A percentile compares a stretch with the other conserved stretches of the same genome.
phyloP scores from a whole-genome alignment of 2,113 vertebrate species.

The Theristicus caerulescens region DNA sequence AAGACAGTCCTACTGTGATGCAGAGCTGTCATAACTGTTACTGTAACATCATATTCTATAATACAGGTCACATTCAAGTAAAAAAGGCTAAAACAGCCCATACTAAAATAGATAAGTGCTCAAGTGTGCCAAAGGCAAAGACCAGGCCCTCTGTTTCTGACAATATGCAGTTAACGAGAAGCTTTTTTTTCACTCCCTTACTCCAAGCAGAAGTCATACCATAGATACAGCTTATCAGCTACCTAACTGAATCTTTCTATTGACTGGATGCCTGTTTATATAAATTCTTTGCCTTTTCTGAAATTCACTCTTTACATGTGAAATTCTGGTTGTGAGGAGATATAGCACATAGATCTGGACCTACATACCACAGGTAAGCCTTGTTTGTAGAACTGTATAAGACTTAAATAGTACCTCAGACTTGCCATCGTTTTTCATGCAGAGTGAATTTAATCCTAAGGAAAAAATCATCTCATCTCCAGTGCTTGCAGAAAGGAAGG shows the following conservation, averaged over 20 bases:
- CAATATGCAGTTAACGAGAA: background rate
- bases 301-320: background rate
- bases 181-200: background rate
- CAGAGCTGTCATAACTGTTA: background rate
- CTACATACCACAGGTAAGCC: background rate
- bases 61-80: accelerated
- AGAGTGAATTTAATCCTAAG: background rate
- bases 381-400: background rate
- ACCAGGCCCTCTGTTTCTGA: background rate
- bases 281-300: background rate
- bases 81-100: background rate
- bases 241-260: background rate
- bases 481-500: background rate
- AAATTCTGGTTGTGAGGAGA: background rate
- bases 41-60: background rate
- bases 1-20: background rate
- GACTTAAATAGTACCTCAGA: background rate
- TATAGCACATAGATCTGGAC: background rate
- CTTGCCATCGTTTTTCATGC: background rate
- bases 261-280: background rate
- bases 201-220: background rate
- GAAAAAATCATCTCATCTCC: background rate
- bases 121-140: background rate
- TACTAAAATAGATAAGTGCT: background rate
- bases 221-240: background rate